Conservation (phyloP, 2,797 vertebrate genomes). For the Poecilia velifera region DNA sequence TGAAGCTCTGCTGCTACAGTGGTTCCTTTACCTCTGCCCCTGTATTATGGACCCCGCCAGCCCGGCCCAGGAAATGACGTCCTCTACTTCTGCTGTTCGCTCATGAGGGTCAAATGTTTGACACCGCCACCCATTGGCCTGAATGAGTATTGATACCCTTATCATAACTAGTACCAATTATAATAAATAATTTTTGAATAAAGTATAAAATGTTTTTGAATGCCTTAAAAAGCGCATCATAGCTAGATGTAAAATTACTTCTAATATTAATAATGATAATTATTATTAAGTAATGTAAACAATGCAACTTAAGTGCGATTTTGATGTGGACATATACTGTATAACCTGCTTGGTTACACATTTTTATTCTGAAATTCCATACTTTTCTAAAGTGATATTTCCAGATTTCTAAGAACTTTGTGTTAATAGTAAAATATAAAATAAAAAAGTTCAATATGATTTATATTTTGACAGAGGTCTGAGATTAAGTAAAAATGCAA, state of each 20-base stretch:
- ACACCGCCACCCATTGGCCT: slow-evolving; percentile 4
- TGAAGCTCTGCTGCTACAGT: not conserved
- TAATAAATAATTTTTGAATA: not conserved
- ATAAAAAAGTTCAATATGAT: no score
- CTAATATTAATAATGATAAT: no score
- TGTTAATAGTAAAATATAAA: not conserved
- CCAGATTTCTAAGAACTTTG: not conserved
- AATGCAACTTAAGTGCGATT: not conserved
- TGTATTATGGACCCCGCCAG: no score
- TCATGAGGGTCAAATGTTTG: no score
- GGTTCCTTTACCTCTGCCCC: no score
- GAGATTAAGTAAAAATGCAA: not conserved
- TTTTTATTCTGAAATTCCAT: not conserved
- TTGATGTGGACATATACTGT: not conserved
- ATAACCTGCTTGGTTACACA: not conserved
- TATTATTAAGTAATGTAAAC: not conserved
- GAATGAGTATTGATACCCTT: not conserved
- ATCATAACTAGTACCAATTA: not conserved
- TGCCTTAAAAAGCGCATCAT: no score
- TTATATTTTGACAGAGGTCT: not conserved
- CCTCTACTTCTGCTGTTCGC: not conserved
- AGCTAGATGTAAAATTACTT: no score
- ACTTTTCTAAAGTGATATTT: not conserved
- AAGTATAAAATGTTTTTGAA: not conserved
- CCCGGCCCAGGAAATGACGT: not conserved